Evolutionary conservation across 2,888 invertebrate species (phyloP).

Genomic region (Chymomyza procnemis): DNA sequence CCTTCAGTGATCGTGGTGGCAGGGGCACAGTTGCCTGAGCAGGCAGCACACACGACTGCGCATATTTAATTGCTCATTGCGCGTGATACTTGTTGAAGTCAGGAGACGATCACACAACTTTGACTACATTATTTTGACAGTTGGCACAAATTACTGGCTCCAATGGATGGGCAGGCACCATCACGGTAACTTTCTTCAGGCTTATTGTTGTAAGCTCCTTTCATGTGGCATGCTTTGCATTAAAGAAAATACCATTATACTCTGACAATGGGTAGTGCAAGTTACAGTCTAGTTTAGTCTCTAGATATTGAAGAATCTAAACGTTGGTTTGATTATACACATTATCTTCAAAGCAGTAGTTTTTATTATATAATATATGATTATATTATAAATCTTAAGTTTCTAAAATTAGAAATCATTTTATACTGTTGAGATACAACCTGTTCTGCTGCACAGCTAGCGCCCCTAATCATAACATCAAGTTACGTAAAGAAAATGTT

Average conservation of each 20-base stretch:
- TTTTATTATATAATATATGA: no score
- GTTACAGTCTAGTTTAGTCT: no score
- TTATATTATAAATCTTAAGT: no score
- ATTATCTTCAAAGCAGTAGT: no score
- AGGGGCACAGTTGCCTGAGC: constrained; percentile 3
- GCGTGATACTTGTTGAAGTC: constrained; percentile 49
- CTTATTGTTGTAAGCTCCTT: not conserved
- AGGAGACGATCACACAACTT: constrained; percentile 18
- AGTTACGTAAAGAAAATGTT: no score
- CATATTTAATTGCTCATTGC: constrained; percentile 71
- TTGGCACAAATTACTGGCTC: constrained; percentile 62
- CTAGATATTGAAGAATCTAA: no score
- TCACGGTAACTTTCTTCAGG: constrained; percentile 49
- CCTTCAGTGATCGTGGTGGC: not conserved
- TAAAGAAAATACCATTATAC: constrained; percentile 1
- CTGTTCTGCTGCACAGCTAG: no score
- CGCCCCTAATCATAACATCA: no score
- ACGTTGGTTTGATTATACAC: no score
- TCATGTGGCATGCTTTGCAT: constrained; percentile 1
- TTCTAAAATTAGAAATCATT: no score
- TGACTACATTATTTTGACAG: constrained; percentile 62
- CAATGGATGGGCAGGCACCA: not conserved
- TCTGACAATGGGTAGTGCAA: not conserved
- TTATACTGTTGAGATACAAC: no score
- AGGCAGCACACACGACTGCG: constrained; percentile 63